Evolutionary conservation across 2,888 invertebrate species (phyloP).

Genomic region (Physocephala rufipes): DNA sequence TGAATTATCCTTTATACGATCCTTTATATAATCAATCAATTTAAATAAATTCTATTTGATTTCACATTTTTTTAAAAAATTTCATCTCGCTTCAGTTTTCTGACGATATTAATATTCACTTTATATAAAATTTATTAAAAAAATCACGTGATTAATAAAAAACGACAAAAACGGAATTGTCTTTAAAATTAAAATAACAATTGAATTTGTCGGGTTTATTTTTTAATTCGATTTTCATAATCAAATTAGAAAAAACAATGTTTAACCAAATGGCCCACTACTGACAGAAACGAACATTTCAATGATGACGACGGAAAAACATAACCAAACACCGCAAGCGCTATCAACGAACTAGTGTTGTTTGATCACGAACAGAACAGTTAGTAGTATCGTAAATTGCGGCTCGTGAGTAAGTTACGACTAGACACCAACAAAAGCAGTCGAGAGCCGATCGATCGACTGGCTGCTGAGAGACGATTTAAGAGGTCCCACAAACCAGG

Average conservation of each 20-base stretch:
- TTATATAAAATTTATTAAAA: too few relatives aligned
- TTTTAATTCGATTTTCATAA: neutral
- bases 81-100: too few relatives aligned
- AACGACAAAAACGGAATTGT: too few relatives aligned
- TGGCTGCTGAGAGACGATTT: slow-evolving; percentile 6
- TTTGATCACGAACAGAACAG: slow-evolving; percentile 32
- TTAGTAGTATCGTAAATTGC: slow-evolving; percentile 26
- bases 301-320: slow-evolving; percentile 29
- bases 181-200: too few relatives aligned
- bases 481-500: neutral
- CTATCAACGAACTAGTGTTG: slow-evolving; percentile 46
- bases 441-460: slow-evolving; percentile 1
- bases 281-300: neutral
- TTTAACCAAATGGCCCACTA: slow-evolving; percentile 2
- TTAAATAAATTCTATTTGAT: too few relatives aligned
- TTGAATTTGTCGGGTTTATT: too few relatives aligned
- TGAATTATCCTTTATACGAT: too few relatives aligned
- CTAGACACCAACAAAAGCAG: too few relatives aligned
- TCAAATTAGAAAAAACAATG: neutral
- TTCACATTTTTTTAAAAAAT: too few relatives aligned
- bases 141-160: too few relatives aligned
- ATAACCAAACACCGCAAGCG: slow-evolving; percentile 46
- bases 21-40: too few relatives aligned
- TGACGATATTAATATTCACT: too few relatives aligned
- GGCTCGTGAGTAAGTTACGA: slow-evolving; percentile 39